A percentile compares a stretch with the other conserved stretches of the same genome.
These are phyloP conservation scores for Trichogramma pretiosum DNA, from an alignment of 1,140 invertebrate genomes.

Conservation along the genomic window DNA sequence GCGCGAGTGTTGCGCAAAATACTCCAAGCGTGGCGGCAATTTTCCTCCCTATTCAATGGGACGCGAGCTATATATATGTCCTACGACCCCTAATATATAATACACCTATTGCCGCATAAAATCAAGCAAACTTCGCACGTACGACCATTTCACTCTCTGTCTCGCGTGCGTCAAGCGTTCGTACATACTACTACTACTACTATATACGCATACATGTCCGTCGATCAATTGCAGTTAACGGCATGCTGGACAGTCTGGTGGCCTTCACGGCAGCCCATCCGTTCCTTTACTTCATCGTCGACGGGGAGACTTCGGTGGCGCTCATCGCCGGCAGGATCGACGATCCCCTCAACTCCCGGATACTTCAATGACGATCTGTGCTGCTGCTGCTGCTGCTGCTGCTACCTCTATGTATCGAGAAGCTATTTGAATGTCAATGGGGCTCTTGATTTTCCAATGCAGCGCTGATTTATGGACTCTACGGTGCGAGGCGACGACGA, in stretches of 20 bases:
- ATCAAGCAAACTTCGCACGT: not conserved
- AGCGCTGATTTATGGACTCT: too few species aligned
- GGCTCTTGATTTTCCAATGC: conserved; percentile 7
- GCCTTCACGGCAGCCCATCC: conserved; percentile 66
- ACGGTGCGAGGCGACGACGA: not conserved
- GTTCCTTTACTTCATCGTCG: conserved; percentile 75
- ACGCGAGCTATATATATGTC: too few species aligned
- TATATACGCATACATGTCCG: too few species aligned
- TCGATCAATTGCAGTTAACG: conserved; percentile 20
- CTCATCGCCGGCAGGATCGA: conserved; percentile 71
- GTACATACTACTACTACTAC: too few species aligned
- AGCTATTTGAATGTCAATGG: conserved; percentile 16
- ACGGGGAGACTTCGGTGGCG: conserved; percentile 63
- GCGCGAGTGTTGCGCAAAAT: too few species aligned
- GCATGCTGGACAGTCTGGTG: conserved; percentile 45
- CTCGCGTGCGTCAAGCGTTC: too few species aligned
- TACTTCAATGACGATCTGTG: conserved; percentile 37
- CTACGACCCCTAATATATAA: too few species aligned
- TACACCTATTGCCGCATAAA: too few species aligned
- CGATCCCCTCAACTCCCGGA: conserved; percentile 70
- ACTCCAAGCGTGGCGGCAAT: too few species aligned
- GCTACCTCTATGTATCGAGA: not conserved
- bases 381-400: too few species aligned
- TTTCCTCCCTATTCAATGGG: too few species aligned
- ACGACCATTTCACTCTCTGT: not conserved